Percentiles rank a stretch among this genome's conserved stretches.
Conservation (phyloP, 2,888 invertebrate species). For the Leptinotarsa juncta region DNA sequence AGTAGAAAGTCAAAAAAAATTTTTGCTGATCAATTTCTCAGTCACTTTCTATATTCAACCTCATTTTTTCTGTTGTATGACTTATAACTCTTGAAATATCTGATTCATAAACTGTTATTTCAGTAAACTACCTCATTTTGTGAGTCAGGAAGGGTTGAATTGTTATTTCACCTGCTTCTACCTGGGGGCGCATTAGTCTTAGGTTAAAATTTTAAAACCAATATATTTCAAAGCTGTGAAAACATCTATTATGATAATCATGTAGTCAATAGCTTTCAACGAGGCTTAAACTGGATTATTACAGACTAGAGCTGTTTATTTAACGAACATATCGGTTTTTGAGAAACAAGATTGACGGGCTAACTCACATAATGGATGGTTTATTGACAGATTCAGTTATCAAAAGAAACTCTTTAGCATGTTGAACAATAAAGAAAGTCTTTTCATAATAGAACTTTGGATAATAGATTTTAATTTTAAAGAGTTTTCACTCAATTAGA, state of each 20-base stretch:
- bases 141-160: constrained; percentile 32
- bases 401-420: background rate
- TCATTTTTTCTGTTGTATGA: too few species aligned
- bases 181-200: constrained; percentile 33
- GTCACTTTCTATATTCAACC: too few species aligned
- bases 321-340: constrained; percentile 39
- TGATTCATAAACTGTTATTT: background rate
- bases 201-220: constrained; percentile 37
- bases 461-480: too few species aligned
- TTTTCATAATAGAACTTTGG: too few species aligned
- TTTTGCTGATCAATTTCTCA: too few species aligned
- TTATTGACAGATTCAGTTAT: constrained; percentile 2
- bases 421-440: background rate
- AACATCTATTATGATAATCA: constrained; percentile 58
- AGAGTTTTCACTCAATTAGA: too few species aligned
- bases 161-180: constrained; percentile 44
- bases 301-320: constrained; percentile 45
- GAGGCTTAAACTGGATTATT: constrained; percentile 49
- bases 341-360: constrained; percentile 25
- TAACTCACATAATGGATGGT: constrained; percentile 16
- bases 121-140: constrained; percentile 1
- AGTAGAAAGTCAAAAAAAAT: too few species aligned
- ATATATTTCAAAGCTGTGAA: constrained; percentile 54
- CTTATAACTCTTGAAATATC: background rate
- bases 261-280: constrained; percentile 54